Percentiles rank a stretch among this genome's conserved stretches.
These are phyloP conservation scores for Nasonovia ribisnigri DNA, from an alignment of 2,888 invertebrate species.

Conservation along the genomic window DNA sequence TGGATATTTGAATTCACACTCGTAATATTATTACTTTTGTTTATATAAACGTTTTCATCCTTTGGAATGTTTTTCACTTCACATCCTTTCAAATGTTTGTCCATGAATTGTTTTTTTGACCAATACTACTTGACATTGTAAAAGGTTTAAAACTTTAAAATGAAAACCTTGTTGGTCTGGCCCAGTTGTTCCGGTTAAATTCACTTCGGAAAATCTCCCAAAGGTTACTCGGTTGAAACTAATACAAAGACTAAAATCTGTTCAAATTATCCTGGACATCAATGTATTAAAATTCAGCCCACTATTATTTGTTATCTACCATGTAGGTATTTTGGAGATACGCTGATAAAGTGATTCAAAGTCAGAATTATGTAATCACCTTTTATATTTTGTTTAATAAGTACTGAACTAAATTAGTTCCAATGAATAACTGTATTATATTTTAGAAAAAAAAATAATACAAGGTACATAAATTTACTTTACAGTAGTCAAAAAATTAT, in stretches of 20 bases:
- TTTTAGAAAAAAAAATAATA: not conserved
- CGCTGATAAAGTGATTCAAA: not conserved
- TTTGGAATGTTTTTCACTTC: not conserved
- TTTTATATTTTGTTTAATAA: not conserved
- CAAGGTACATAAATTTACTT: not conserved
- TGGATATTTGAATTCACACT: not conserved
- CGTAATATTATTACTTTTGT: not conserved
- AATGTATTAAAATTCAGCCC: not conserved
- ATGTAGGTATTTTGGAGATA: not conserved
- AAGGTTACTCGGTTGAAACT: not conserved
- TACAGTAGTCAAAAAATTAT: not conserved
- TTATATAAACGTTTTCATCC: not conserved
- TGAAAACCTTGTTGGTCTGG: conserved; percentile 25
- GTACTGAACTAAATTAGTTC: not conserved
- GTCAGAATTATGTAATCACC: not conserved
- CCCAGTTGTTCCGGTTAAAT: conserved; percentile 3
- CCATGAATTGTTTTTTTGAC: conserved; percentile 15
- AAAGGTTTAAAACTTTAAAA: conserved; percentile 42
- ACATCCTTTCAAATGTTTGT: conserved; percentile 12
- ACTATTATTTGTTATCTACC: not conserved
- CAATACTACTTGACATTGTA: not conserved
- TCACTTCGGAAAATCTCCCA: not conserved
- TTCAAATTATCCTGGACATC: not conserved
- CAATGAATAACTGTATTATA: not conserved
- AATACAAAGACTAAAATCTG: not conserved